Evolutionary conservation across 2,797 vertebrate species (phyloP), one percentile per base, ranked within the genome.

Genomic region (Anguilla marmorata): DNA sequence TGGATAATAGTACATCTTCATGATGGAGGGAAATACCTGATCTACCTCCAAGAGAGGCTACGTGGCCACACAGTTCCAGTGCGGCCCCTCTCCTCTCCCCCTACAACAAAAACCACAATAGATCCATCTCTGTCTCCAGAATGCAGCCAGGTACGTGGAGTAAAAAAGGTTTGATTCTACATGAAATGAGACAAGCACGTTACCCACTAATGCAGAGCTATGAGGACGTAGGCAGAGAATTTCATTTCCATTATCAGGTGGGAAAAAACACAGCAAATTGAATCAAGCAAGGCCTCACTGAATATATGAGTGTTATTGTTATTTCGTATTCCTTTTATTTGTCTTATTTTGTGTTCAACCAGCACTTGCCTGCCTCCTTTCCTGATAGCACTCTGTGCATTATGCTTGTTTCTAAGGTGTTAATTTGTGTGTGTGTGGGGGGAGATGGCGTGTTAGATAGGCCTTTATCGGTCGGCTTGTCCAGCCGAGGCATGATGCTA

Each of bases 401-500:
- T 92, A 91, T 86, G 87, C 92, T 93, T 94, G 93, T 94, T 92
- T 92, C 89, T 88, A 92, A 92, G 92, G 93, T 89, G 91, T 92
- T 93, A 92, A 93, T 92, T 94, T 92, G 93, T 85, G 37, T 92
- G 92, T 93, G 94, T 92, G 30, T 52, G 19, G 45, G 37, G 16
- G 52, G 19, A 86, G 85, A 87, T 76, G 72, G 24, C 91, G 88
- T 93, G 93, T 90, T 91, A 92, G 94, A 95, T 95, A 92, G 92
- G 92, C 89, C 92, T 93, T 96, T 95, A 95, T 96, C 95, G 93
- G 91, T 79, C 91, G 86, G 91, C 90, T 90, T 94, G 95, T 95
- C 94, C 94, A 90, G 87, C 92, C 93, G 90, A 90, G 91, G 92
- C 89, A 90, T 82, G 95, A 96, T 96, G 93, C 92, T 96, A 96